Evolutionary conservation across 2,797 vertebrate species (phyloP), one percentile per base, ranked within the genome.

Genomic region (Rhinoraja longicauda): DNA sequence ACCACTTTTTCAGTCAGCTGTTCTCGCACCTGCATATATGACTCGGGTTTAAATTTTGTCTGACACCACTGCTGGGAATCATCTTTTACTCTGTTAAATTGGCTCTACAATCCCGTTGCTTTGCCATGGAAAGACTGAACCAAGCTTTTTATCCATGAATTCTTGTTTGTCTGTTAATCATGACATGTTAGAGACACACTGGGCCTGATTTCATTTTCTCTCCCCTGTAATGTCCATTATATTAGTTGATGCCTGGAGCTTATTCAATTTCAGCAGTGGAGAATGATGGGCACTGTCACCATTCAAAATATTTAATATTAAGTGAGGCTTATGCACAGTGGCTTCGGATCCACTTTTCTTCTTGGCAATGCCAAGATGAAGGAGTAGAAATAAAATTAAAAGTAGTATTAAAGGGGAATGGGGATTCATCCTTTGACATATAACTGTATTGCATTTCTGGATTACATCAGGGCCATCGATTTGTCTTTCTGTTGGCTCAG

Each of bases 141-240:
- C 78, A 81, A 81, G 78, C 17, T 81, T 21, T 81, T 81, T 45
- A 81, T 53, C 36, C 21, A 81, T 81, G 19, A 81, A 81, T 81
- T 36, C 78, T 17, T 77, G 32, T 19, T 78, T 78, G 36, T 78
- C 77, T 81, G 78, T 17, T 81, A 45, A 81, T 1, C 39, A 17
- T 81, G 78, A 81, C 6, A 81, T 39, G 7, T 78, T 15, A 45
- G 78, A 24, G 39, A 81, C 36, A 81, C 17, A 1, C 36, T 81
- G 78, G 78, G 39, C 19, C 19, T 45, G 78, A 81, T 24, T 81
- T 45, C 36, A 45, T 79, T 81, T 45, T 45, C 13, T 24, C 45
- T 24, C 36, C 24, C 4, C 32, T 39, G 36, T 19, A 39, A 78
- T 78, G 77, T 39, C 36, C 13, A 8, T 5, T 78, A 78, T 19